Base-by-base conservation (phyloP, 2,113 vertebrate species). In the Salvelinus alpinus region DNA sequence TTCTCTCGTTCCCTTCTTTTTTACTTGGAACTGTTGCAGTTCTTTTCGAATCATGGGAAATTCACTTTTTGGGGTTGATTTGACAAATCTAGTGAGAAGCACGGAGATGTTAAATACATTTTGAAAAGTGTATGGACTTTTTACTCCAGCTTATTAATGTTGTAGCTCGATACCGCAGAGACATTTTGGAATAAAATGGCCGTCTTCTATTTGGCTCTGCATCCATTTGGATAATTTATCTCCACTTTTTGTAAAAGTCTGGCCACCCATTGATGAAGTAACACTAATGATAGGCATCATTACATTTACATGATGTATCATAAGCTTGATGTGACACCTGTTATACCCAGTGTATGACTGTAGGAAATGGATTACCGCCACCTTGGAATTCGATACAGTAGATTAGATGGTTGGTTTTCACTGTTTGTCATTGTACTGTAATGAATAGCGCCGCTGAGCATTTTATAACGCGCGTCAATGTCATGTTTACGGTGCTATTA, bases 61-160 rank as follows among this genome's bases (percentile, higher is more conserved):
- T 5, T 82, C 89, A 92, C 90, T 91, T 93, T 93, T 70, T 71
- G 85, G 59, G 80, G 76, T 77, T 70, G 73, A 54, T 84, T 80
- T 78, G 78, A 85, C 70, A 72, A 71, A 82, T 75, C 48, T 59
- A 60, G 74, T 75, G 27, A 80, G 31, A 72, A 59, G 57, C 25
- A 51, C 25, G 71, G 68, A 75, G 38, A 78, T 78, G 78, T 76
- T 87, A 69, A 78, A 84, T 31, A 69, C 34, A 9, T 54, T 82
- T 59, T 71, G 70, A 72, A 82, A 80, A 81, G 73, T 88, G 81
- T 80, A 87, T 11, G 72, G 77, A 81, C 79, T 84, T 18, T 89
- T 82, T 86, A 76, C 59, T 81, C 71, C 81, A 86, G 85, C 79
- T 38, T 71, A 85, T 88, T 87, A 91, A 88, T 91, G 87, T 89